Percentiles rank a stretch among this genome's conserved stretches.
phyloP scores from a whole-genome alignment of 2,888 invertebrate genomes.

The Drosophila bunnanda region DNA sequence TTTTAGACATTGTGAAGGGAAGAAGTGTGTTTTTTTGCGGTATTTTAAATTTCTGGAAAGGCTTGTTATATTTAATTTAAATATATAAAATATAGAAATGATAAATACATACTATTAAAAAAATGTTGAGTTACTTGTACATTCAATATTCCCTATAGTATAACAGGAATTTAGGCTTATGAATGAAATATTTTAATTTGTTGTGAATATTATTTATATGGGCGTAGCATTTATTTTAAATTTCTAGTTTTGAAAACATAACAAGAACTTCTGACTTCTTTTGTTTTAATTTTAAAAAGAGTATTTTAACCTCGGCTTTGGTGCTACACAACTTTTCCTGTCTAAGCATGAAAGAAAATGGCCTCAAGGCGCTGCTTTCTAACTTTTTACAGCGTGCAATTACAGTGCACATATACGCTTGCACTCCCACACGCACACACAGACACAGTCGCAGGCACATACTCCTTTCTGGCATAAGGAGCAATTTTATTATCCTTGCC shows the following conservation, averaged over 20 bases:
- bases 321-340: not conserved
- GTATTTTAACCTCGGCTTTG: not conserved
- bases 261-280: no score
- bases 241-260: no score
- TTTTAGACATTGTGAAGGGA: conserved; percentile 1
- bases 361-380: conserved; percentile 33
- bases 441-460: not conserved
- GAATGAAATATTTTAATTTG: no score
- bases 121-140: not conserved
- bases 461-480: conserved; percentile 4
- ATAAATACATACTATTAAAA: not conserved
- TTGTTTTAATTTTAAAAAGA: not conserved
- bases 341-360: conserved; percentile 16
- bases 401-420: conserved; percentile 23
- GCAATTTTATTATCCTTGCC: conserved; percentile 43
- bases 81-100: no score
- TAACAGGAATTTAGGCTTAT: no score
- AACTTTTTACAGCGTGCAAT: conserved; percentile 42
- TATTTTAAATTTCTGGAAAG: not conserved
- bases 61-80: not conserved
- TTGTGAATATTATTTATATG: not conserved
- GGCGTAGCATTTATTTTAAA: not conserved
- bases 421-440: conserved; percentile 3
- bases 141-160: no score
- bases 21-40: not conserved